Percentiles rank a stretch among this genome's conserved stretches.
Conservation (phyloP, 2,113 vertebrate genomes). For the Heterotilapia buettikoferi region DNA sequence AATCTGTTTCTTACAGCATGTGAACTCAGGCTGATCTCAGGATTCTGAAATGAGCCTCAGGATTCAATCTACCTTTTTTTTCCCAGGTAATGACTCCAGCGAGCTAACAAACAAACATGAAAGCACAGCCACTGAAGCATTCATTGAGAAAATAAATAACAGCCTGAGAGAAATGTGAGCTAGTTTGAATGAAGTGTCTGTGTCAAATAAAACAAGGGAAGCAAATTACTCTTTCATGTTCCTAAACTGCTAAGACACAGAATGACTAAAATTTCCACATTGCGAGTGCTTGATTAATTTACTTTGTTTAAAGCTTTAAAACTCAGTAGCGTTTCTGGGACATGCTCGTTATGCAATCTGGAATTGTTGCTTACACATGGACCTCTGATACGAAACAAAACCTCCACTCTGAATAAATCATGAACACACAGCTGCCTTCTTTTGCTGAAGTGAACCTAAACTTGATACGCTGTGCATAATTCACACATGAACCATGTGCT, state of each 20-base stretch:
- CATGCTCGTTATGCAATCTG: slow-evolving; percentile 39
- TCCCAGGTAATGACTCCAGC: not conserved
- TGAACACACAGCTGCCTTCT: slow-evolving; percentile 47
- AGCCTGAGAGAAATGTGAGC: not conserved
- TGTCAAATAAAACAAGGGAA: not conserved
- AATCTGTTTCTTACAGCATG: not conserved
- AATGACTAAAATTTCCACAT: not conserved
- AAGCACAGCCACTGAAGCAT: not conserved
- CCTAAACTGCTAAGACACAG: not conserved
- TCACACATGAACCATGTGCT: slow-evolving; percentile 29
- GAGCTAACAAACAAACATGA: slow-evolving; percentile 9
- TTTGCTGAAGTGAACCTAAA: slow-evolving; percentile 51
- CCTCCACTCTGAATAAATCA: slow-evolving; percentile 64
- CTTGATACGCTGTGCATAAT: slow-evolving; percentile 68
- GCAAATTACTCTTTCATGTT: not conserved
- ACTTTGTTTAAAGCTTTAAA: not conserved
- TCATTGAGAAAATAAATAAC: not conserved
- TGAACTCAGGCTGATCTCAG: slow-evolving; percentile 25
- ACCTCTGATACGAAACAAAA: slow-evolving; percentile 46
- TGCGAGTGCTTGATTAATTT: not conserved
- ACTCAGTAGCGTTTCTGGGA: not conserved
- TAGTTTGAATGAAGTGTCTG: not conserved
- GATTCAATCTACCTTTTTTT: slow-evolving; percentile 11
- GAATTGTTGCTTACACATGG: slow-evolving; percentile 58
- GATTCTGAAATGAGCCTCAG: slow-evolving; percentile 6